Base-by-base conservation (phyloP, 2,888 invertebrate species). In the Spicauda simplicius region DNA sequence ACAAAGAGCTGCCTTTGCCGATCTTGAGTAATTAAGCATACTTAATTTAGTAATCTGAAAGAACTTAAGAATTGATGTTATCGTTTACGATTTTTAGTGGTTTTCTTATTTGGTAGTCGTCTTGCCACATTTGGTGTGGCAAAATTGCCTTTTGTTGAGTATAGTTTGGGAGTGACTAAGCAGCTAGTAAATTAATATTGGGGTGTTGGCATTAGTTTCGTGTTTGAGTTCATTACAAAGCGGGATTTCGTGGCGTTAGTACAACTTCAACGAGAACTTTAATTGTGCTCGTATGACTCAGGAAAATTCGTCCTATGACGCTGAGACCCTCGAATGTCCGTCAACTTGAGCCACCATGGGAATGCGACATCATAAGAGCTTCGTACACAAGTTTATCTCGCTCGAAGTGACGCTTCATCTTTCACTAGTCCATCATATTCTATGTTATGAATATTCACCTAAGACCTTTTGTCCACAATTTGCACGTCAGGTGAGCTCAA, bases 241-340 rank as follows among this genome's bases (percentile, higher is more conserved):
- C 67, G 54, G 65, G 72, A 72, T 72, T 73, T 69, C 50, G 64
- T 69, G 62, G 64, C 67, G 63, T 37, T 25, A 16, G 64, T 41
- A 57, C 50, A 41, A 66, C 54, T 60, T 65, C 52, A 20, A 58
- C 30, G 25, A 62, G 70, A 84, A 88, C 83, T 89, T 87, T 83
- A 87, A 90, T 90, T 85, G 83, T 80, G 73, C 76, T 73, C 73
- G 80, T 86, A 79, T 89, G 90, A 90, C 86, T 86, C 69, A 82
- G 71, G 73, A 71, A 77, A 80, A 78, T 74, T 60, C 55, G 67
- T 65, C 69, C 60, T 72, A 61, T 62, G 60, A 66, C 56, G 58
- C 55, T 30, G 61, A 67, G 55, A 55, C 41, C 52, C 60, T 55
- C 48, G 62, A 63, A 7, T 45, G 45, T 45, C 45, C 45, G n/a